A percentile compares a stretch with the other conserved stretches of the same genome.
These are phyloP conservation scores for Hafferia zeledoni DNA, from an alignment of 2,797 vertebrate genomes.

Conservation along the genomic window DNA sequence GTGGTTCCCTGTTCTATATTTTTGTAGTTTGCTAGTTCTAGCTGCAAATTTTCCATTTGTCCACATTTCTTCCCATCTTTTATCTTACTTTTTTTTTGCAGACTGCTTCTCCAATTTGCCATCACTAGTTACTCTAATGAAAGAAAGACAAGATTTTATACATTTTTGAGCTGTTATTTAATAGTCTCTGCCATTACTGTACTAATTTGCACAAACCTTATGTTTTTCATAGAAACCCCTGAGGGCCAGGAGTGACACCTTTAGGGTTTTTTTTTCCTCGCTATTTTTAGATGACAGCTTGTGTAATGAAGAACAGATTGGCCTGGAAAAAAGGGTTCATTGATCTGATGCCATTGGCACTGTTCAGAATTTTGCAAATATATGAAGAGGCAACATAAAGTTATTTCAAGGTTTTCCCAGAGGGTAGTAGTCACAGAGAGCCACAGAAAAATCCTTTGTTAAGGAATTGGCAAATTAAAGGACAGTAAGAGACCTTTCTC, in stretches of 20 bases:
- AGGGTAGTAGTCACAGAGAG: background rate
- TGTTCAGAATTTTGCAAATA: constrained; percentile 17
- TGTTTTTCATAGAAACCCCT: background rate
- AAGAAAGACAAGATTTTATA: background rate
- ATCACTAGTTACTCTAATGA: background rate
- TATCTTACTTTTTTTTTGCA: background rate
- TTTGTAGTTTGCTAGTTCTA: background rate
- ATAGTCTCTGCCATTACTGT: background rate
- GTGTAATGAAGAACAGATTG: background rate
- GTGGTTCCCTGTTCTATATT: background rate
- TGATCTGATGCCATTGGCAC: background rate
- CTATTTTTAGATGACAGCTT: background rate
- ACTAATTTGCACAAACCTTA: background rate
- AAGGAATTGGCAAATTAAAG: background rate
- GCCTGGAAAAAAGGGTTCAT: background rate
- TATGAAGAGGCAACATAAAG: background rate
- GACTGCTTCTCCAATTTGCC: background rate
- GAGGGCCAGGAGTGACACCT: background rate
- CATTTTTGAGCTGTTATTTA: background rate
- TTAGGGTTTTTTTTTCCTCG: background rate
- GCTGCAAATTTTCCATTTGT: background rate
- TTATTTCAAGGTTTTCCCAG: background rate
- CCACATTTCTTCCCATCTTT: background rate
- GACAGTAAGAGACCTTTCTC: background rate
- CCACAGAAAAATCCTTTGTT: background rate